Base-by-base conservation (phyloP, 2,888 invertebrate species). In the Aelia acuminata region DNA sequence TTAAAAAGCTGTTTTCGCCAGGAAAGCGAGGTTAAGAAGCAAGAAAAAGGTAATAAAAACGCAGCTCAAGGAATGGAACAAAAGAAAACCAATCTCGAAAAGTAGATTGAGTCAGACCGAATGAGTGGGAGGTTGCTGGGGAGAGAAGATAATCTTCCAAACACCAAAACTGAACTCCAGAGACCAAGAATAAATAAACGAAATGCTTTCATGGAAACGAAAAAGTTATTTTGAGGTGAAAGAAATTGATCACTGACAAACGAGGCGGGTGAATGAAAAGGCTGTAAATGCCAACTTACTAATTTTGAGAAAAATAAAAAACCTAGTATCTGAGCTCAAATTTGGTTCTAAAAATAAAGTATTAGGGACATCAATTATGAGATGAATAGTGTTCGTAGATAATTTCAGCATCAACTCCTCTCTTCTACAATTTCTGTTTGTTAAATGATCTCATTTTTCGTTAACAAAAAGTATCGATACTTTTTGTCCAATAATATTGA, bases 81-180 rank as follows among this genome's bases (percentile, higher is more conserved):
- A 53, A 53, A 57, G 57, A 57, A 57, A 57, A 57, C 57, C 57
- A 57, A 57, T 57, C 57, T 57, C 57, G 57, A 57, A 57, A 57
- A 57, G 57, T 57, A 57, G 57, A 57, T 57, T 26, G 57, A 57
- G 57, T 57, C 26, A 57, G 57, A n/a, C 26, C 57, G 57, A 13
- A 57, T n/a, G 57, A 26, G 57, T 57, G 57, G 57, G 26, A n/a
- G n/a, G n/a, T n/a, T n/a, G n/a, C n/a, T n/a, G 57, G 26, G n/a
- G 57, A 57, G 26, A 57, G 57, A 57, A 57, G 26, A 57, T 57
- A 26, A 57, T 57, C 57, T 57, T 57, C 11, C 57, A 26, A 57
- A 57, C 57, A 57, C 57, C 26, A 26, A 57, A 57, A 57, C 26
- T 4, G 4, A 8, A 57, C 57, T 26, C 26, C 11, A 26, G 26